Conservation (phyloP, 92 coral and sea anemone genomes). For the Porites evermanni region DNA sequence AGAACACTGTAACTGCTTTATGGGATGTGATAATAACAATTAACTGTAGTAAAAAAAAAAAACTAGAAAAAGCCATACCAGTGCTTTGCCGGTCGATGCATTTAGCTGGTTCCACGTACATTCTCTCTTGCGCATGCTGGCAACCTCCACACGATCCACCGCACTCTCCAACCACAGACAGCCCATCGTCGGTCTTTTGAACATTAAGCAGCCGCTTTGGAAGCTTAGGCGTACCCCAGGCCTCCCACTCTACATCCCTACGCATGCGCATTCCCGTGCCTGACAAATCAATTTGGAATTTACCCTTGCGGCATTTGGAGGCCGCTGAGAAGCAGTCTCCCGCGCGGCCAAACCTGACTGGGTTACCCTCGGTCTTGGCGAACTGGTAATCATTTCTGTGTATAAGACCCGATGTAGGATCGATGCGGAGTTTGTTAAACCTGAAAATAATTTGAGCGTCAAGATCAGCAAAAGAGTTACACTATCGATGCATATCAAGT, state of each 20-base stretch:
- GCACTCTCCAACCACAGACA: constrained; percentile 87
- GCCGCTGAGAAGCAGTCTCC: constrained; percentile 99
- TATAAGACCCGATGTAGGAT: constrained; percentile 82
- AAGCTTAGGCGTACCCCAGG: constrained; percentile 96
- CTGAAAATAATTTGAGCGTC: constrained; percentile 36
- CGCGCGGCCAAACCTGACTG: constrained; percentile 93
- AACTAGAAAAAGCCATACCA: constrained; percentile 34
- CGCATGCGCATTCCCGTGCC: constrained; percentile 94
- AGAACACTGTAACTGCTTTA: no score
- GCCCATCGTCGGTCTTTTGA: constrained; percentile 82
- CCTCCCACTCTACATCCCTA: constrained; percentile 87
- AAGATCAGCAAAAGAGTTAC: not conserved
- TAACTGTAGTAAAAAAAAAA: not conserved
- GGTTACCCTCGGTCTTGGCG: constrained; percentile 89
- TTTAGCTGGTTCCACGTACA: constrained; percentile 79
- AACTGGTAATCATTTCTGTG: constrained; percentile 92
- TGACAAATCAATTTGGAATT: constrained; percentile 88
- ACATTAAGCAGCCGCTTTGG: constrained; percentile 80
- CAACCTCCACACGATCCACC: constrained; percentile 99
- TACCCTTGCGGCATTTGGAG: constrained; percentile 86
- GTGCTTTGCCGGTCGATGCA: constrained; percentile 66
- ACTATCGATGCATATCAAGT: no score
- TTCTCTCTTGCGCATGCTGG: constrained; percentile 76
- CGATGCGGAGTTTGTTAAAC: constrained; percentile 91
- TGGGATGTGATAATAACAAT: not conserved